Evolutionary conservation across 2,888 invertebrate species (phyloP).

Genomic region (Aporophyla lueneburgensis): DNA sequence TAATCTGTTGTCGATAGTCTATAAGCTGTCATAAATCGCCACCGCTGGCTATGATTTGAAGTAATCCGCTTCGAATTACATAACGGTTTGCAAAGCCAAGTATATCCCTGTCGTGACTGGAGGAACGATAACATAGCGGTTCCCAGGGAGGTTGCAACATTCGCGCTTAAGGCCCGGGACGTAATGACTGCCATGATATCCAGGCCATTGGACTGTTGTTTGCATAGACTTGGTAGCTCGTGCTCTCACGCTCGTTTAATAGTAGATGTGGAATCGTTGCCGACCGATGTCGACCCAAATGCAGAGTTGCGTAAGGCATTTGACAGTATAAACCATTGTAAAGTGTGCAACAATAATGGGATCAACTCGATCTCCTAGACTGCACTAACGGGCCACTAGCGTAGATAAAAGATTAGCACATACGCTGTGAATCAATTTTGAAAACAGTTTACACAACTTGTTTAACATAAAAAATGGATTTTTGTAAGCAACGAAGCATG

Average conservation of each 20-base stretch:
- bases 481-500: conserved; percentile 40
- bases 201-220: conserved; percentile 82
- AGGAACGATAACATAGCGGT: conserved; percentile 73
- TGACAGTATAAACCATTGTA: conserved; percentile 70
- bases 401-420: conserved; percentile 42
- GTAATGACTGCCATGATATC: conserved; percentile 83
- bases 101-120: conserved; percentile 85
- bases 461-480: conserved; percentile 43
- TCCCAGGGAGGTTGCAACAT: conserved; percentile 85
- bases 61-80: conserved; percentile 78
- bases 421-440: conserved; percentile 29
- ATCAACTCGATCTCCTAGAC: conserved; percentile 46
- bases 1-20: conserved; percentile 63
- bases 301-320: conserved; percentile 73
- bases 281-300: conserved; percentile 77
- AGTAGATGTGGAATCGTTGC: conserved; percentile 65
- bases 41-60: conserved; percentile 79
- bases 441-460: conserved; percentile 48
- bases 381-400: conserved; percentile 23
- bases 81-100: conserved; percentile 74
- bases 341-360: conserved; percentile 50
- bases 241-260: conserved; percentile 83
- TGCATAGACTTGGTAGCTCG: conserved; percentile 80
- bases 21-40: conserved; percentile 81
- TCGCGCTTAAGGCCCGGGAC: conserved; percentile 71